Evolutionary conservation across 2,797 vertebrate genomes (phyloP), one percentile per base, ranked within the genome.

Genomic region (Poeciliopsis turneri): DNA sequence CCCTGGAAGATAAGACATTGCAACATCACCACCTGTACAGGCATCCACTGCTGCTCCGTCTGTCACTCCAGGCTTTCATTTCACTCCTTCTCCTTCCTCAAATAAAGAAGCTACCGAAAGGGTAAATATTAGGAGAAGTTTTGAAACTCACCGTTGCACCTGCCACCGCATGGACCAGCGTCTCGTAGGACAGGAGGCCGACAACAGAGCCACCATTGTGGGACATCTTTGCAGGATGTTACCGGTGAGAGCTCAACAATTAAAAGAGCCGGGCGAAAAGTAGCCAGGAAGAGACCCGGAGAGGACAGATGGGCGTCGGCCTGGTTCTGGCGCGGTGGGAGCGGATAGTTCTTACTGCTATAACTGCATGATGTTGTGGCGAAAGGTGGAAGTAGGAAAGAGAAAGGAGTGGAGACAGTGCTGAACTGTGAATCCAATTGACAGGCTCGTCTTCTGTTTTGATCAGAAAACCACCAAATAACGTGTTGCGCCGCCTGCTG

Each of bases 161-260:
- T 70, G 96, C 95, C 85, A 96, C 89, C 1, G 96, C 96, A 39
- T 96, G 96, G 30, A 96, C 96, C 74, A 96, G 90, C 2, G 96
- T 96, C 86, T 96, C 96, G 85, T 96, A 96, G 0, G 95, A 96
- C 80, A 96, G 82, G 2, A 96, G 93, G 78, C 89, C 89, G 80
- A 90, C 82, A 41, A 85, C 75, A 16, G 83, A 79, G 70, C 83
- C 91, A 13, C 85, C 82, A 79, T 90, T 88, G 28, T 78, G 84
- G 45, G 95, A 92, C 96, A 96, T 96, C 59, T 82, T 87, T 81
- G 79, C 84, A 53, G 74, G 66, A 12, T 81, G 66, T 77, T 45
- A 43, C 33, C 70, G 66, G 57, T 77, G 57, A 16, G 2, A 76
- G 15, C 45, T 12, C 46, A n/a, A 16, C 2, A 39, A 46, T 3